phyloP scores from a whole-genome alignment of 2,888 invertebrate species.

The Ceriagrion tenellum region DNA sequence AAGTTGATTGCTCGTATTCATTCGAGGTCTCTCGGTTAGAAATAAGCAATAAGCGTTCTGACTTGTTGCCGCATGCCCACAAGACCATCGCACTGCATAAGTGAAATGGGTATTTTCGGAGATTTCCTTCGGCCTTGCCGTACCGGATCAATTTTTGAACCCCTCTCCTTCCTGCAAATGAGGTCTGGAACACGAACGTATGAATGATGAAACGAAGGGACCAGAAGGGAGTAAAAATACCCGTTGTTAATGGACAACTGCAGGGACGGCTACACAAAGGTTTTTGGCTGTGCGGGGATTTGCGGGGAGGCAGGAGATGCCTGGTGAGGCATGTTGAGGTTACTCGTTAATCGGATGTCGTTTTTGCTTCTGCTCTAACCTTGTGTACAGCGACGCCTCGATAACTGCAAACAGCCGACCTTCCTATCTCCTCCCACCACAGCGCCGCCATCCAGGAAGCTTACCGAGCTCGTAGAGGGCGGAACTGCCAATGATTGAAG shows the following conservation, averaged over 20 bases:
- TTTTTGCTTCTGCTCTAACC: constrained; percentile 16
- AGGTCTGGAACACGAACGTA: neutral
- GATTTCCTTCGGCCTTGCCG: neutral
- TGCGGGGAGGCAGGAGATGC: neutral
- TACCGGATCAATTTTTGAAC: neutral
- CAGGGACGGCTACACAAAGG: neutral
- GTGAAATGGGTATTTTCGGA: neutral
- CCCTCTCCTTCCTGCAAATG: neutral
- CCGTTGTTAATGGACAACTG: neutral
- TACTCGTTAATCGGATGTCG: neutral
- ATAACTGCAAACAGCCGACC: constrained; percentile 4
- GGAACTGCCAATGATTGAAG: constrained; percentile 39
- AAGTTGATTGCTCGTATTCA: no score
- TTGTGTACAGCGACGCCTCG: neutral
- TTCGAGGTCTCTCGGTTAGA: no score
- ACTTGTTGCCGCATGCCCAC: no score
- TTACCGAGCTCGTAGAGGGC: neutral
- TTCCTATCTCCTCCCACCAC: neutral
- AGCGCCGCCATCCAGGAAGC: neutral
- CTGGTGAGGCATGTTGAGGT: neutral
- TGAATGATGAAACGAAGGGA: constrained; percentile 7
- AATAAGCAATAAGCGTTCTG: no score
- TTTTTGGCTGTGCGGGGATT: neutral
- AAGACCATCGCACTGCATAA: neutral
- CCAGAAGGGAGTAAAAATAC: neutral